Percentiles rank a stretch among this genome's conserved stretches.
Conservation (phyloP, 2,797 vertebrate genomes). For the Alauda arvensis region DNA sequence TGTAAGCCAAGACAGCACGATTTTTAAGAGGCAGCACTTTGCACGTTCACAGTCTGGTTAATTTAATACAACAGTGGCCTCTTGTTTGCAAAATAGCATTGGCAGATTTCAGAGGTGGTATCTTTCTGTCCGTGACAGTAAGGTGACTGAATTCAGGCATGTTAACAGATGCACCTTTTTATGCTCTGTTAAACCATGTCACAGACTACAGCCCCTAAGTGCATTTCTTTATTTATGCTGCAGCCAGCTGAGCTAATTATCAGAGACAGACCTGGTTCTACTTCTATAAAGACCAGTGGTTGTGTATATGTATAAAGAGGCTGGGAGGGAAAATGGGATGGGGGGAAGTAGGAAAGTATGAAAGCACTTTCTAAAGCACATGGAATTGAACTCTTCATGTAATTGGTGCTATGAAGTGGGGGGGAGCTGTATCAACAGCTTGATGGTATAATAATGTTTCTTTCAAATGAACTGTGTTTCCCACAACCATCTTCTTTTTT, state of each 20-base stretch:
- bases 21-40: slow-evolving; percentile 64
- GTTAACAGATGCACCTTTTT: slow-evolving; percentile 72
- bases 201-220: slow-evolving; percentile 65
- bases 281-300: slow-evolving; percentile 47
- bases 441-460: not conserved
- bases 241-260: slow-evolving; percentile 71
- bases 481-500: not conserved
- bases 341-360: not conserved
- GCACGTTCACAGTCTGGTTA: slow-evolving; percentile 58
- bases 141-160: slow-evolving; percentile 65
- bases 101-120: slow-evolving; percentile 54
- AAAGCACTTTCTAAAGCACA: not conserved
- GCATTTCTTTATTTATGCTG: slow-evolving; percentile 69
- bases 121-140: slow-evolving; percentile 69
- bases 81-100: slow-evolving; percentile 64
- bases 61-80: slow-evolving; percentile 65
- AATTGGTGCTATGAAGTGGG: not conserved
- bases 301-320: not conserved
- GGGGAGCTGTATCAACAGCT: not conserved
- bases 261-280: slow-evolving; percentile 63
- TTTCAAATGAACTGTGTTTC: not conserved
- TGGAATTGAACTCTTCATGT: not conserved
- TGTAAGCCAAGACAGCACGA: slow-evolving; percentile 31
- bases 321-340: not conserved
- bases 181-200: slow-evolving; percentile 69